Base-by-base conservation (phyloP, 1,140 invertebrate species). In the Anadara kagoshimensis region DNA sequence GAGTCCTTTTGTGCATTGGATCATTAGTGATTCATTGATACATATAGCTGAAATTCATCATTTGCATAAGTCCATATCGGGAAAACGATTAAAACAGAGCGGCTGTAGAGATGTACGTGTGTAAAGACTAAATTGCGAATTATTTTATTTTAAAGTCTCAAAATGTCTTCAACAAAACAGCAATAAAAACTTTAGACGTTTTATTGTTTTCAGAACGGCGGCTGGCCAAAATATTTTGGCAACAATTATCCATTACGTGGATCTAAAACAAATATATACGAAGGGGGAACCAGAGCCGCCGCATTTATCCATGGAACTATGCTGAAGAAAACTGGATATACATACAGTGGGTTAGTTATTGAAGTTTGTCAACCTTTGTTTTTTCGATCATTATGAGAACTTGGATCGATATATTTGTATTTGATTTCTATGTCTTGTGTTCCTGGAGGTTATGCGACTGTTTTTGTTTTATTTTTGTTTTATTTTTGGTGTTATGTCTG, bases 141-240 rank as follows among this genome's bases (percentile, higher is more conserved):
- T 49, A 18, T 10, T 10, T 10, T 49, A 11, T 49, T 10, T 49
- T 10, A 10, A 11, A 11, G 45, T n/a, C 18, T 49, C 18, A 11
- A 18, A 10, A 18, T 49, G 10, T 49, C 18, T 49, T 18, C 10
- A 10, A 10, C 10, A 11, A 11, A 11, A 11, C 18, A 11, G 10
- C 10, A 49, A n/a, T n/a, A n/a, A n/a, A n/a, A n/a, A n/a, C n/a
- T n/a, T n/a, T n/a, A n/a, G n/a, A n/a, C 22, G 18, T 59, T 20
- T 29, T 16, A 5, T 5, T 49, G 3, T 43, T 77, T 59, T 45
- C 59, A 87, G 83, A 90, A 90, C 69, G 89, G 89, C 1, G 89
- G 87, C 0, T 82, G 81, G 57, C 77, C 82, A 5, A 54, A 75
- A 10, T 70, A 59, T 36, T 83, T 58, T 41, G 82, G 74, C 0